Evolutionary conservation across 2,113 vertebrate species (phyloP), one percentile per base, ranked within the genome.

Genomic region (Callaeas wilsoni): DNA sequence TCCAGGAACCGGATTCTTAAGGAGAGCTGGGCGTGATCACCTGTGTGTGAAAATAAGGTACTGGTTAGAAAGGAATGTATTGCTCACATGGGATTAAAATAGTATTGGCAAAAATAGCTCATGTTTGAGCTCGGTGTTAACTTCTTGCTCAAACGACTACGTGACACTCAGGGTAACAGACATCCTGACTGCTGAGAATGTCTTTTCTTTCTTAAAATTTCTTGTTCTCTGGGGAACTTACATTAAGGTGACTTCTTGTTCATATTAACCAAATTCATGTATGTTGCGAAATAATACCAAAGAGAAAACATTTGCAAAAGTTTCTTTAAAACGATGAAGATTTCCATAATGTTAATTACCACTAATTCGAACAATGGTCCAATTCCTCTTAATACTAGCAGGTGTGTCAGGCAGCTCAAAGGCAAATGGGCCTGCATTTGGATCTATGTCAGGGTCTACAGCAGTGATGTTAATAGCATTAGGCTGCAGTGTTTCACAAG

Each of bases 391-490:
- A 86, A 99, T 98, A 46, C 98, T 98, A 9, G 93, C 26, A 27
- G 99, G 99, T 59, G 93, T 97, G 78, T 98, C 96, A 82, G 99
- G 98, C 60, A 99, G 98, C 96, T 99, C 99, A 59, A 99, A 99
- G 77, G 98, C 99, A 71, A 99, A 99, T 0, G 99, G 99, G 68
- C 99, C 99, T 4, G 99, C 99, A n/a, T 99, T 99, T 32, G 99
- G 99, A 96, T 98, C 99, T 76, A 99, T 98, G 98, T 99, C 99
- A 68, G 98, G 98, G 81, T 99, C 99, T 14, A 99, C 68, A 6
- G 99, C 99, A 8, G 99, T 99, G 98, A 99, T 99, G 97, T 99
- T 99, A 97, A 99, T 99, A 96, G 98, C 98, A 10, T 99, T 99
- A 80, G 99, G 99, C 68, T 99, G 99, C 2, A 99, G 98, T 8